Evolutionary conservation across 1,140 invertebrate genomes (phyloP).

Genomic region (Brachionus sp.): DNA sequence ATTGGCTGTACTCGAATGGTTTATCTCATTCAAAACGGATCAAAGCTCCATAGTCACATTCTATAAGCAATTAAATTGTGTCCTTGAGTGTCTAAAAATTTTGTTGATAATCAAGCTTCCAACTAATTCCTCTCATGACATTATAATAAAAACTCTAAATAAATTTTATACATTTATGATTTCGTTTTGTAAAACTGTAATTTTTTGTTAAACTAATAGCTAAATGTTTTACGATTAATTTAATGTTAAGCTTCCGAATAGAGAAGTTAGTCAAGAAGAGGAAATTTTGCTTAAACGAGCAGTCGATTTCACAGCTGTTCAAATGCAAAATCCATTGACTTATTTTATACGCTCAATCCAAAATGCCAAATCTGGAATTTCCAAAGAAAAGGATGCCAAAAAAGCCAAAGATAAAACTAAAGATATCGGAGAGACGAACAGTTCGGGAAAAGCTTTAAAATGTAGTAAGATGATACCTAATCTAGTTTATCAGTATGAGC

Average conservation of each 20-base stretch:
- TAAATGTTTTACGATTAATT: not conserved
- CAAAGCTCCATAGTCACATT: constrained; percentile 15
- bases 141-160: not conserved
- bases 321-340: constrained; percentile 38
- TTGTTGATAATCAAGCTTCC: constrained; percentile 25
- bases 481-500: constrained; percentile 19
- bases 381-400: constrained; percentile 19
- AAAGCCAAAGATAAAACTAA: constrained; percentile 26
- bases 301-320: constrained; percentile 36
- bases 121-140: not conserved
- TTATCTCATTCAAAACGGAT: constrained; percentile 42
- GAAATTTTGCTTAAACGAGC: constrained; percentile 10
- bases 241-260: constrained; percentile 9
- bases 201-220: not conserved
- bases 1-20: constrained; percentile 24
- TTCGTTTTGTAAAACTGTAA: constrained; percentile 28
- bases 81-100: constrained; percentile 5
- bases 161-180: constrained; percentile 41
- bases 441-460: not conserved
- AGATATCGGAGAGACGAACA: not conserved
- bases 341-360: constrained; percentile 17
- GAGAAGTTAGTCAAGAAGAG: not conserved
- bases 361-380: not conserved
- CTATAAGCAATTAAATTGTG: constrained; percentile 39
- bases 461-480: constrained; percentile 38